Base-by-base conservation (phyloP, 1,140 invertebrate genomes). In the Eumaeus atala region DNA sequence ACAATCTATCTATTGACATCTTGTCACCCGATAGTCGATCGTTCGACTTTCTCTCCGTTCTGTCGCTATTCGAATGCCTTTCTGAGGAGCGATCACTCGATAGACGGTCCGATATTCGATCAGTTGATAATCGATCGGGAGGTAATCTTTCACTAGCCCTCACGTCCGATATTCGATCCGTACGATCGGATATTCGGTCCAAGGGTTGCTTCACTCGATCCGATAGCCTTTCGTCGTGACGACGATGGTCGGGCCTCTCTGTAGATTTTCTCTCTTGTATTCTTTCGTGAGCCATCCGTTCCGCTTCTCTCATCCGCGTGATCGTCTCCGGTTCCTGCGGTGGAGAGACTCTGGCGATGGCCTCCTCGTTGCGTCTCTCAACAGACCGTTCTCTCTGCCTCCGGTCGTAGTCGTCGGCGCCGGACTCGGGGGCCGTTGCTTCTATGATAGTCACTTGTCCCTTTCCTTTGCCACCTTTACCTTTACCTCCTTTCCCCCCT, bases 381-480 rank as follows among this genome's bases (percentile, higher is more conserved):
- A 52, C 66, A 0, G 73, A 77, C 0, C 74, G 58, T 11, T 79
- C 74, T 9, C 76, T 61, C 11, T 73, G 64, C 10, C 74, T 58
- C 4, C 70, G 58, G 11, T 74, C 70, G 9, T 74, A 73, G 48
- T 76, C 74, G 38, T 72, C 77, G 4, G 66, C 70, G 5, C 70
- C 68, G 1, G 73, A 70, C 35, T 77, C 75, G 0, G 77, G 71
- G 4, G 70, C 73, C 2, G 70, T 70, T 10, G 71, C 75, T 59
- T 87, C 85, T 36, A 88, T 87, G 33, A 88, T 82, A 21, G 91
- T 91, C 84, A 92, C 63, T 86, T 92, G 78, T 1, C 88, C 88
- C 40, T 91, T 91, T 6, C 90, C 90, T 59, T 91, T 91, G 0
- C 90, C 90, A 1, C 91, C 91, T 56, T 91, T 91, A 3, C 88